phyloP scores from a whole-genome alignment of 2,797 vertebrate species.

The Taenioides sp. region DNA sequence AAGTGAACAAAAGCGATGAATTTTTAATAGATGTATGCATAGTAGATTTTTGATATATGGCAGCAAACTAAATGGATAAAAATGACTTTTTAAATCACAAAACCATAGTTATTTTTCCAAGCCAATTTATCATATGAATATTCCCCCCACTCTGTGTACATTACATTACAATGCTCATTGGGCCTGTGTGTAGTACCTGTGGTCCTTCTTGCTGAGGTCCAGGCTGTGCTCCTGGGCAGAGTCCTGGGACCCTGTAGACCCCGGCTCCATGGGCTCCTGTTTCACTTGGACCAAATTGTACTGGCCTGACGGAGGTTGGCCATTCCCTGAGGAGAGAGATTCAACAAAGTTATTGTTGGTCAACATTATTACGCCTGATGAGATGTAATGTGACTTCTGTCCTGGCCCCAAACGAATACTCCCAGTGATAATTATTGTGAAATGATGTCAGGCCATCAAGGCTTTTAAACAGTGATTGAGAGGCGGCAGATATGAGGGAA shows the following conservation, averaged over 20 bases:
- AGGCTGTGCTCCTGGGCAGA: slow-evolving; percentile 91
- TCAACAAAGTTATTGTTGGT: slow-evolving; percentile 86
- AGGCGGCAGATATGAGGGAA: slow-evolving; percentile 87
- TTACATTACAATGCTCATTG: slow-evolving; percentile 11
- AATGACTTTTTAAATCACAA: slow-evolving; percentile 26
- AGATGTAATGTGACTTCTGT: slow-evolving; percentile 91
- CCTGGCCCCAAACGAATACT: slow-evolving; percentile 85
- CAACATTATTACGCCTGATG: slow-evolving; percentile 88
- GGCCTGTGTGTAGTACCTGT: slow-evolving; percentile 74
- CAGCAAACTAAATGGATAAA: slow-evolving; percentile 28
- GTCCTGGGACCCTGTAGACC: slow-evolving; percentile 76
- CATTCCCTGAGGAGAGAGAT: slow-evolving; percentile 83
- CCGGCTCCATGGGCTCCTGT: slow-evolving; percentile 82
- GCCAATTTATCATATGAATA: slow-evolving; percentile 28
- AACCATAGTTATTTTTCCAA: slow-evolving; percentile 32
- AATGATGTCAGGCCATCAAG: slow-evolving; percentile 97
- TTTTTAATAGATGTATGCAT: slow-evolving; percentile 45
- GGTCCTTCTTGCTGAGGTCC: slow-evolving; percentile 94
- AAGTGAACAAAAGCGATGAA: slow-evolving; percentile 52
- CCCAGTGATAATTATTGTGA: slow-evolving; percentile 97
- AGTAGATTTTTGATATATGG: slow-evolving; percentile 19
- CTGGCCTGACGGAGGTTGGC: slow-evolving; percentile 80
- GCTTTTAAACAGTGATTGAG: slow-evolving; percentile 91
- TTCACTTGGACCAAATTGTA: slow-evolving; percentile 88
- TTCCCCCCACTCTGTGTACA: slow-evolving; percentile 15